phyloP scores from a whole-genome alignment of 2,888 invertebrate genomes.

The Sinodicranocentrus sp. region DNA sequence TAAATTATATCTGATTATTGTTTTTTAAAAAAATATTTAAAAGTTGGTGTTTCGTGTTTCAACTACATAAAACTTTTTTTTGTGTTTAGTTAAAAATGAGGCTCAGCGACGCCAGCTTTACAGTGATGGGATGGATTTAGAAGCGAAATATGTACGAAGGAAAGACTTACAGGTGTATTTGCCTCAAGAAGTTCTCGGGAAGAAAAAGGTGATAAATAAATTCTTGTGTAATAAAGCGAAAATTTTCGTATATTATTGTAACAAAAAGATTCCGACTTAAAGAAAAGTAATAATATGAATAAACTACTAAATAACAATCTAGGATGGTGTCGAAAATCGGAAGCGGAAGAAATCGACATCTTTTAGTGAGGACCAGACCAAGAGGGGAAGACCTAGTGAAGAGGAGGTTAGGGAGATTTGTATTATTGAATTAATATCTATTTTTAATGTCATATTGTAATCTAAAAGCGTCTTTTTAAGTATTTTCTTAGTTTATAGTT shows the following conservation, averaged over 20 bases:
- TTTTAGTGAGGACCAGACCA: constrained; percentile 71
- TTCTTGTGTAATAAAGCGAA: too few species aligned
- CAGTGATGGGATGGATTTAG: constrained; percentile 87
- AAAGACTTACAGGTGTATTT: constrained; percentile 77
- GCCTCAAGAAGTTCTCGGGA: constrained; percentile 58
- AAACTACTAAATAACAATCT: too few species aligned
- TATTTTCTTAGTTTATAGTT: not conserved
- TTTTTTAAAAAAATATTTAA: too few species aligned
- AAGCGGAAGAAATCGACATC: constrained; percentile 75
- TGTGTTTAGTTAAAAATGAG: constrained; percentile 82
- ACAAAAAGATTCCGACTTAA: too few species aligned
- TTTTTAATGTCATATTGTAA: too few species aligned
- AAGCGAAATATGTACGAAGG: constrained; percentile 91
- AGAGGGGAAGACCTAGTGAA: constrained; percentile 59
- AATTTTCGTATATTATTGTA: too few species aligned
- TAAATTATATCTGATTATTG: too few species aligned
- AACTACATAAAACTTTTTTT: constrained; percentile 38
- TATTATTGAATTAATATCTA: too few species aligned
- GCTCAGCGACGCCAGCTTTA: constrained; percentile 85
- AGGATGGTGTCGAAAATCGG: constrained; percentile 68
- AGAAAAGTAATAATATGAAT: too few species aligned
- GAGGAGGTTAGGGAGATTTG: constrained; percentile 60
- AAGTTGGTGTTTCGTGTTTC: too few species aligned
- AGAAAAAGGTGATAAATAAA: constrained; percentile 12
- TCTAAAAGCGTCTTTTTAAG: too few species aligned